Percentiles rank a stretch among this genome's conserved stretches.
phyloP scores from a whole-genome alignment of 2,113 vertebrate species.

The Lethenteron camtschaticum region DNA sequence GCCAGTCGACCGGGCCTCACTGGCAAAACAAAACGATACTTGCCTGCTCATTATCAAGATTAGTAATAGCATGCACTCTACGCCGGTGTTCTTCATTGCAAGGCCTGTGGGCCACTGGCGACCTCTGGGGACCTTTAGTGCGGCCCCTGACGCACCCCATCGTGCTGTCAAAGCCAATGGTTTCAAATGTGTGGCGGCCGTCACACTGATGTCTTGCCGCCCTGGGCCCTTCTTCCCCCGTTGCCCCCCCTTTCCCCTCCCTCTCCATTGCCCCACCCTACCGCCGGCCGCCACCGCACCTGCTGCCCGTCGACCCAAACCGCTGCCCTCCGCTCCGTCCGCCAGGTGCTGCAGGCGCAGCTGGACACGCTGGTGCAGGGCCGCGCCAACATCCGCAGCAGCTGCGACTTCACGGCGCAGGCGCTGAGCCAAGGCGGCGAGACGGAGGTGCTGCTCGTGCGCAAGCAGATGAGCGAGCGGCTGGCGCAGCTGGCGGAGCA shows the following conservation, averaged over 20 bases:
- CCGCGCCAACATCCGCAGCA: constrained; percentile 74
- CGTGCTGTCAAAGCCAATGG: too few species aligned
- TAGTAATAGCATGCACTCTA: too few species aligned
- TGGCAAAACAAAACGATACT: too few species aligned
- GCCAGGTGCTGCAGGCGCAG: constrained; percentile 65
- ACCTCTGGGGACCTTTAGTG: too few species aligned
- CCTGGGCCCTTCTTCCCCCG: fast-evolving
- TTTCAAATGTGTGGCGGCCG: too few species aligned
- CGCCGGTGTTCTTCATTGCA: too few species aligned
- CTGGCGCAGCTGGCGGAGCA: constrained; percentile 46
- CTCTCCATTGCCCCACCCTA: neutral
- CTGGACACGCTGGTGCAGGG: constrained; percentile 54
- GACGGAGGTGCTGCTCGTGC: constrained; percentile 61
- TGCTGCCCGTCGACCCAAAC: neutral
- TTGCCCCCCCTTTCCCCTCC: neutral
- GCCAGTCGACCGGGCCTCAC: too few species aligned
- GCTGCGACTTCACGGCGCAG: constrained; percentile 72
- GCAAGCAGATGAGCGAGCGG: constrained; percentile 80
- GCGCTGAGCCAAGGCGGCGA: constrained; percentile 64
- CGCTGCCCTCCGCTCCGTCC: neutral
- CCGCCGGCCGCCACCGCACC: neutral
- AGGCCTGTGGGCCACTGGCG: too few species aligned
- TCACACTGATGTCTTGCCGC: too few species aligned
- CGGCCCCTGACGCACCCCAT: too few species aligned
- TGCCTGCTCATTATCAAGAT: too few species aligned